Conservation (phyloP, 2,888 invertebrate species). For the Trichacis sp. region DNA sequence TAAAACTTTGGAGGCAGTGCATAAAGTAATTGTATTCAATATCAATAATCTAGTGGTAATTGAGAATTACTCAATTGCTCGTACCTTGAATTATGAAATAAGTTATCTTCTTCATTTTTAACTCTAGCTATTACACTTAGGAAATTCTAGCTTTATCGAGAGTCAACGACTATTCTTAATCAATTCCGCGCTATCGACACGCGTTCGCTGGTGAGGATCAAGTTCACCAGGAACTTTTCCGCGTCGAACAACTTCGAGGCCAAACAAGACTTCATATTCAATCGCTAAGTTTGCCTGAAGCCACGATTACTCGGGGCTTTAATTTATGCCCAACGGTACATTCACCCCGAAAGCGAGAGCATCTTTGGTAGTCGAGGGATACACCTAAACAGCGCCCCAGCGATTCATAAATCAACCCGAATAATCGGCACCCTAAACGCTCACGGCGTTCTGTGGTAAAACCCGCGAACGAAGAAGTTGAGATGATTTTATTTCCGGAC, state of each 20-base stretch:
- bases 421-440: not conserved
- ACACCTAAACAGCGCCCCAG: not conserved
- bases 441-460: not conserved
- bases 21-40: too few species aligned
- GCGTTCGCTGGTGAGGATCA: not conserved
- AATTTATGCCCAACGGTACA: constrained; percentile 51
- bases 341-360: constrained; percentile 37
- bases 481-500: too few species aligned
- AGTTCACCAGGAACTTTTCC: not conserved
- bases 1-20: too few species aligned
- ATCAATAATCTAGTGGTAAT: too few species aligned
- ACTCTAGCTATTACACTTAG: too few species aligned
- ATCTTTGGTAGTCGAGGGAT: constrained; percentile 30
- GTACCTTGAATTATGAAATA: too few species aligned
- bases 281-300: constrained; percentile 53
- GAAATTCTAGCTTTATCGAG: too few species aligned
- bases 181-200: not conserved
- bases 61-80: too few species aligned
- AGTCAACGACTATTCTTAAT: not conserved
- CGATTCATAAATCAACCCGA: not conserved
- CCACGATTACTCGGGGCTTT: constrained; percentile 53
- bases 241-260: constrained; percentile 35
- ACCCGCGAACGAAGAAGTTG: not conserved
- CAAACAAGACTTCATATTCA: constrained; percentile 53
- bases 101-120: too few species aligned